phyloP scores from a whole-genome alignment of 2,113 vertebrate genomes.

The Hystrix brachyura region DNA sequence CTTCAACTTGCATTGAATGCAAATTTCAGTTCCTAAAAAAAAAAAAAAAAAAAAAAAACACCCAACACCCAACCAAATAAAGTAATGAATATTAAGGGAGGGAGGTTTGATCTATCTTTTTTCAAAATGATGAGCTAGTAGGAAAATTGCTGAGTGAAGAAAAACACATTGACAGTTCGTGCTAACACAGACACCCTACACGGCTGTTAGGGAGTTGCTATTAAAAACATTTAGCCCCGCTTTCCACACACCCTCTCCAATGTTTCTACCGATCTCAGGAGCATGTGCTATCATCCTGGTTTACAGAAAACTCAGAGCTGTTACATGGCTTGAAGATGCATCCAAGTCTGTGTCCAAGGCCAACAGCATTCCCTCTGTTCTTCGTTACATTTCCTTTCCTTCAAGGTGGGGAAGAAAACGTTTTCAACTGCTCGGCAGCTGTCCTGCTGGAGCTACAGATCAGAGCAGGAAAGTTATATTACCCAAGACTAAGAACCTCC shows the following conservation, averaged over 20 bases:
- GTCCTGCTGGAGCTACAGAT: accelerated
- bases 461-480: neutral
- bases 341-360: neutral
- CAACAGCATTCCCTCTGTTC: neutral
- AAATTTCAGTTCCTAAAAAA: slow-evolving; percentile 81
- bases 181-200: neutral
- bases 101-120: slow-evolving; percentile 32
- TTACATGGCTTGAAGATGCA: neutral
- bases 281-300: accelerated
- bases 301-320: neutral
- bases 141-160: slow-evolving; percentile 29
- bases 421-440: neutral
- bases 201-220: neutral
- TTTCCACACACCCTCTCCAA: accelerated
- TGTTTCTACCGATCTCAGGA: neutral
- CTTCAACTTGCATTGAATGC: slow-evolving; percentile 66
- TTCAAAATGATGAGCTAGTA: slow-evolving; percentile 66
- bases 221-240: neutral
- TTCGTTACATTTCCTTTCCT: neutral
- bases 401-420: accelerated
- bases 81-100: slow-evolving; percentile 40
- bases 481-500: neutral
- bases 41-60: no score
- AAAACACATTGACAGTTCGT: neutral
- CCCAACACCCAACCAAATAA: neutral